Conservation (phyloP, 1,140 invertebrate species). For the Agrypnia vestita region DNA sequence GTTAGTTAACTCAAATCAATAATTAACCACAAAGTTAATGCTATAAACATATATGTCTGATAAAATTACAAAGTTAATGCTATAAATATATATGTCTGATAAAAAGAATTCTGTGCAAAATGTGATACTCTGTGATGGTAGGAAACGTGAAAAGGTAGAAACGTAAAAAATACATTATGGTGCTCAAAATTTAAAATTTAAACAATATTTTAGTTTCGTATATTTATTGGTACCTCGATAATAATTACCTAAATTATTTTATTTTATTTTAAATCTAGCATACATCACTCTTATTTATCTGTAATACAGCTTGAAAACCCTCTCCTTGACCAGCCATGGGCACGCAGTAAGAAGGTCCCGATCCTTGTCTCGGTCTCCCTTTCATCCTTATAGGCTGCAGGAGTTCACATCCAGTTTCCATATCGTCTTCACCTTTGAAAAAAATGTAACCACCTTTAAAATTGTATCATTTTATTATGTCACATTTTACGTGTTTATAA, state of each 20-base stretch:
- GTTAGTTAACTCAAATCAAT: background rate
- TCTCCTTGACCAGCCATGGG: slow-evolving; percentile 54
- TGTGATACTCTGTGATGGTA: background rate
- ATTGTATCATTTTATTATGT: background rate
- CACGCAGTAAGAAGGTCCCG: slow-evolving; percentile 57
- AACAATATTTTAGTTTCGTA: background rate
- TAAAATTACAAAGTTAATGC: background rate
- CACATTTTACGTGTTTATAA: background rate
- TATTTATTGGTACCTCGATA: slow-evolving; percentile 29
- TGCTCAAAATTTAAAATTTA: background rate
- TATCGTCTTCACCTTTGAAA: slow-evolving; percentile 54
- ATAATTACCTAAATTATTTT: slow-evolving; percentile 9
- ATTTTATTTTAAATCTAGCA: slow-evolving; percentile 14
- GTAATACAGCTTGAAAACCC: slow-evolving; percentile 28
- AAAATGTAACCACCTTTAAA: background rate
- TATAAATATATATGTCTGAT: background rate
- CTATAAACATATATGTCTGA: background rate
- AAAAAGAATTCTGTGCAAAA: background rate
- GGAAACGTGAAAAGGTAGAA: background rate
- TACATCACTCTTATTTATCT: slow-evolving; percentile 41
- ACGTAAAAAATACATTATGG: background rate
- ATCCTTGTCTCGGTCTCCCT: slow-evolving; percentile 51
- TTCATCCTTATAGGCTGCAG: slow-evolving; percentile 53
- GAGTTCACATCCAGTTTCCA: slow-evolving; percentile 55
- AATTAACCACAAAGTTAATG: background rate